A percentile compares a stretch with the other conserved stretches of the same genome.
Evolutionary conservation across 1,140 invertebrate species (phyloP).

Genomic region (Neuroterus valhalla): DNA sequence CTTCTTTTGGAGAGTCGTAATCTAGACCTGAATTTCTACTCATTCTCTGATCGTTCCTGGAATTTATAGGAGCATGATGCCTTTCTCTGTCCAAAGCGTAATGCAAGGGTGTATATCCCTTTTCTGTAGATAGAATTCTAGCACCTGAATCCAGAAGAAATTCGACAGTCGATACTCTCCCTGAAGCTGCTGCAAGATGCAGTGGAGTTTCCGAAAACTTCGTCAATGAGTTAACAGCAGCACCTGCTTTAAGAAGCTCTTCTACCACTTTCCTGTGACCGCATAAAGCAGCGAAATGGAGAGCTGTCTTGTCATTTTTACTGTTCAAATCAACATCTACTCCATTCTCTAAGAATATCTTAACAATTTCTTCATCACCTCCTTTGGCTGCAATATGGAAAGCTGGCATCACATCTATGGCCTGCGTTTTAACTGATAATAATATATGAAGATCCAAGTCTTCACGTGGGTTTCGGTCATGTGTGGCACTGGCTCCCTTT

Average conservation of each 20-base stretch:
- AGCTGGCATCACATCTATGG: not conserved
- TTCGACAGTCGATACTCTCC: not conserved
- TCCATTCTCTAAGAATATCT: not conserved
- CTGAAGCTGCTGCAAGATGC: conserved; percentile 10
- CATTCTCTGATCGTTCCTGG: not conserved
- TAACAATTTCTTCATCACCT: not conserved
- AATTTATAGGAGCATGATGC: not conserved
- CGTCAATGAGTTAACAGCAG: not conserved
- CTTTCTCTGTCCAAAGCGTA: not conserved
- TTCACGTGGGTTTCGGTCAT: not conserved
- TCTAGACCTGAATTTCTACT: not conserved
- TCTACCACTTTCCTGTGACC: not conserved
- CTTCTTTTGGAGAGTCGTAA: not conserved
- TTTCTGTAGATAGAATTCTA: not conserved
- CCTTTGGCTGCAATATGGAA: conserved; percentile 5
- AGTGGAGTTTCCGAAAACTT: not conserved
- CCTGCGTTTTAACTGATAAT: no score
- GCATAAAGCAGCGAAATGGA: not conserved
- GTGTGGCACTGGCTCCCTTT: not conserved
- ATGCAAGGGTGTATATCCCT: not conserved
- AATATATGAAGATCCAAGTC: not conserved
- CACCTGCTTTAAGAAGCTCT: not conserved
- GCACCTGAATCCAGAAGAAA: not conserved
- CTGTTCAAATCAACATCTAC: not conserved
- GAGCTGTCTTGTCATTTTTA: not conserved